These are phyloP conservation scores for Lasioglossum malachurum DNA, from an alignment of 2,888 invertebrate species.

Conservation along the genomic window DNA sequence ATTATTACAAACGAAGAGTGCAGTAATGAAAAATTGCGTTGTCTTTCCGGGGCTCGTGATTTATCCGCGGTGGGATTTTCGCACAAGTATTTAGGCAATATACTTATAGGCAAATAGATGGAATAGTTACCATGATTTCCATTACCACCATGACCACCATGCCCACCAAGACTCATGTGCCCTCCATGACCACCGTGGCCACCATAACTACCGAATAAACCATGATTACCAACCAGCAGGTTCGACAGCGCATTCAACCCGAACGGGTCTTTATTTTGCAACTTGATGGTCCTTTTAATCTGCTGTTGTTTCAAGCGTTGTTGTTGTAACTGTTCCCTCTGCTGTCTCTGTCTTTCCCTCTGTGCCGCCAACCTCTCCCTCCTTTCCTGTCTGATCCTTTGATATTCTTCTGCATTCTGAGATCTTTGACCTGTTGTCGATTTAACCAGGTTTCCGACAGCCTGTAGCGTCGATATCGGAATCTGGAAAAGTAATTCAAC, in stretches of 20 bases:
- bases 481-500: constrained; percentile 68
- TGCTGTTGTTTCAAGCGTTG: constrained; percentile 69
- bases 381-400: constrained; percentile 64
- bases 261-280: constrained; percentile 67
- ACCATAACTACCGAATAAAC: constrained; percentile 43
- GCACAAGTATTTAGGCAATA: not conserved
- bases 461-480: constrained; percentile 79
- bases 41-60: not conserved
- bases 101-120: not conserved
- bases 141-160: constrained; percentile 37
- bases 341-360: constrained; percentile 47
- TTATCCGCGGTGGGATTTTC: not conserved
- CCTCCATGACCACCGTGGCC: constrained; percentile 37
- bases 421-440: constrained; percentile 67
- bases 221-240: constrained; percentile 66
- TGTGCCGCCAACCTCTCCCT: constrained; percentile 61
- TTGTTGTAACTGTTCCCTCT: constrained; percentile 62
- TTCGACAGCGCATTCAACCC: constrained; percentile 71
- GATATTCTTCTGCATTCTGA: constrained; percentile 55
- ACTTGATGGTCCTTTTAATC: constrained; percentile 49
- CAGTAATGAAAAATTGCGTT: not conserved
- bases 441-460: constrained; percentile 78
- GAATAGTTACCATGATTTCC: constrained; percentile 37
- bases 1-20: not conserved
- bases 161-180: constrained; percentile 36